These are phyloP conservation scores for Leptodactylus fallax DNA, from an alignment of 2,797 vertebrate genomes.

Conservation along the genomic window DNA sequence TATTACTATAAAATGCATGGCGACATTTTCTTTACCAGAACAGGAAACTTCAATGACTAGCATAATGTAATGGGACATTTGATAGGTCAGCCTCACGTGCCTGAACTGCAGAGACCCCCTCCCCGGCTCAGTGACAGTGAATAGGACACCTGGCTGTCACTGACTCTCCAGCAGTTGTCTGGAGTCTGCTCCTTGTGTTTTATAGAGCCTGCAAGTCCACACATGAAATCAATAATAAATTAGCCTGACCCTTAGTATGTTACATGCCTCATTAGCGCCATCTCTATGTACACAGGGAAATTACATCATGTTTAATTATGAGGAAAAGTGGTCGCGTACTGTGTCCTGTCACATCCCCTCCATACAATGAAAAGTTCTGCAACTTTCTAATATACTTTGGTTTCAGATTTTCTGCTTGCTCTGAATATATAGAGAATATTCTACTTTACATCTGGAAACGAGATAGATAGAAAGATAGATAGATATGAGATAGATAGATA, in stretches of 20 bases:
- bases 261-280: slow-evolving; percentile 25
- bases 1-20: too few species aligned
- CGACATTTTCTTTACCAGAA: too few species aligned
- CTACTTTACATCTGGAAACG: too few species aligned
- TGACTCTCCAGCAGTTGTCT: slow-evolving; percentile 69
- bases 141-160: background rate
- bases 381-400: too few species aligned
- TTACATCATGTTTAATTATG: background rate
- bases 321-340: background rate
- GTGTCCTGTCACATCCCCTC: too few species aligned
- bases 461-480: too few species aligned
- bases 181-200: background rate
- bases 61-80: background rate
- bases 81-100: background rate
- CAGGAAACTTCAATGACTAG: too few species aligned
- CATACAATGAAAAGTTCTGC: background rate
- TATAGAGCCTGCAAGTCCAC: too few species aligned
- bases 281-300: background rate
- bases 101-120: background rate
- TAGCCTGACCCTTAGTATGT: background rate
- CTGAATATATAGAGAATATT: too few species aligned
- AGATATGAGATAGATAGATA: too few species aligned
- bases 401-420: too few species aligned
- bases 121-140: background rate
- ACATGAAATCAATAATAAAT: slow-evolving; percentile 42